Evolutionary conservation across 2,797 vertebrate species (phyloP).

Genomic region (Meriones psammophilus): DNA sequence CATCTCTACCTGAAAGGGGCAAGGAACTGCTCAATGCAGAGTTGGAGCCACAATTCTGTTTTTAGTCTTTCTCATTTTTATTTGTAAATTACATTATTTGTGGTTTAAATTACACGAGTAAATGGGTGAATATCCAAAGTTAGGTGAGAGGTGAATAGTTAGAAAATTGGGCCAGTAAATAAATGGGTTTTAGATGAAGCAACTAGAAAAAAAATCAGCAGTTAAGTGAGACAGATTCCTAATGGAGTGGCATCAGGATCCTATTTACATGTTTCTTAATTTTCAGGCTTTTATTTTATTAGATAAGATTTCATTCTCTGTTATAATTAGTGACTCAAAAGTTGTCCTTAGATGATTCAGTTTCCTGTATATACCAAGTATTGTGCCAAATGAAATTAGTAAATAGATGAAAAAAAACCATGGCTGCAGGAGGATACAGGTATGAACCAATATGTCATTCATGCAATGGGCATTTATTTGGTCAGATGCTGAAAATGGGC

Average conservation of each 20-base stretch:
- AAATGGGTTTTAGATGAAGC: background rate
- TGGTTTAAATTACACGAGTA: slow-evolving; percentile 14
- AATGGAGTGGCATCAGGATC: background rate
- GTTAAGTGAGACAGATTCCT: background rate
- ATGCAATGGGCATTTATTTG: too few species aligned
- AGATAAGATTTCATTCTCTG: background rate
- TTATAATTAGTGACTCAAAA: background rate
- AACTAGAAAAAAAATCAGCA: background rate
- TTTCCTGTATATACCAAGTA: background rate
- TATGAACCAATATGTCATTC: background rate
- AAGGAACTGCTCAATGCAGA: background rate
- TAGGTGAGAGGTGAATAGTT: background rate
- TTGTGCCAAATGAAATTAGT: background rate
- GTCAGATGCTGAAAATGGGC: background rate
- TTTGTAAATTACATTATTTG: background rate
- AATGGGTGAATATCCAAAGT: background rate
- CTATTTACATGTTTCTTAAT: background rate
- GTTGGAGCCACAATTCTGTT: background rate
- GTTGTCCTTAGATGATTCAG: background rate
- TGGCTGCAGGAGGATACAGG: background rate
- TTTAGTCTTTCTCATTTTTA: background rate
- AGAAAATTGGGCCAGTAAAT: background rate
- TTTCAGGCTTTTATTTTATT: background rate
- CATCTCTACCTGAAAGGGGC: background rate
- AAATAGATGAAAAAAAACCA: background rate